Evolutionary conservation across 23 tunicate species (phyloP).

Genomic region (Pegea sp.): DNA sequence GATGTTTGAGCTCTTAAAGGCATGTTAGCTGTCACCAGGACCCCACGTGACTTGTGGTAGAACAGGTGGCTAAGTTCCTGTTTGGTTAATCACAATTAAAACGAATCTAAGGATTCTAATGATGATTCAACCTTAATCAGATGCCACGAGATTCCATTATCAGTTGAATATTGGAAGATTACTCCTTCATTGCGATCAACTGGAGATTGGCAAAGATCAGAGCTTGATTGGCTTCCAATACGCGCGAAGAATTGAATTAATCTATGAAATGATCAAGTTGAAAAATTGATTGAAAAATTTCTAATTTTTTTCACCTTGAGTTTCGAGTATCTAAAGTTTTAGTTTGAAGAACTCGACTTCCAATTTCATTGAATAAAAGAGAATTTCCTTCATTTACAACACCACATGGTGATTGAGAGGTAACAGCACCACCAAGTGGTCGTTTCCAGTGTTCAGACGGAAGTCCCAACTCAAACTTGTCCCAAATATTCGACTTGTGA

Average conservation of each 20-base stretch:
- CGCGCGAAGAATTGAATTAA: slow-evolving; percentile 42
- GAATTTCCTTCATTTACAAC: slow-evolving; percentile 10
- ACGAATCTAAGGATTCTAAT: too few species aligned
- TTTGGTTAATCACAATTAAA: too few species aligned
- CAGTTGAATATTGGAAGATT: slow-evolving; percentile 49
- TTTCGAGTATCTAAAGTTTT: slow-evolving; percentile 22
- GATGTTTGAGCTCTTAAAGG: slow-evolving; percentile 33
- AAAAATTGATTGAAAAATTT: not conserved
- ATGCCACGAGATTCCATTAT: slow-evolving; percentile 55
- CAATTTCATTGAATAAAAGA: slow-evolving; percentile 24
- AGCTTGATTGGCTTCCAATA: slow-evolving; percentile 4
- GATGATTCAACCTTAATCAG: slow-evolving; percentile 16
- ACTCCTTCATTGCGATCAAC: slow-evolving; percentile 27
- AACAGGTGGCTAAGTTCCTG: slow-evolving; percentile 37
- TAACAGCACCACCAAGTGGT: slow-evolving; percentile 16
- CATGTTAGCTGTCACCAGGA: slow-evolving; percentile 11
- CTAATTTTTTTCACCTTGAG: slow-evolving; percentile 9
- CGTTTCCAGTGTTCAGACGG: slow-evolving; percentile 7
- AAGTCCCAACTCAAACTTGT: slow-evolving; percentile 8
- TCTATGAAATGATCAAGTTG: slow-evolving; percentile 4
- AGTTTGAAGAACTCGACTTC: slow-evolving; percentile 29
- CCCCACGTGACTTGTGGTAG: slow-evolving; percentile 1
- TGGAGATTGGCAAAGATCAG: slow-evolving; percentile 6
- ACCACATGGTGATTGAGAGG: slow-evolving; percentile 9
- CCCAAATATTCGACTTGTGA: too few species aligned